These are phyloP conservation scores for Tachystola acroxantha DNA, from an alignment of 2,888 invertebrate species.

Conservation along the genomic window DNA sequence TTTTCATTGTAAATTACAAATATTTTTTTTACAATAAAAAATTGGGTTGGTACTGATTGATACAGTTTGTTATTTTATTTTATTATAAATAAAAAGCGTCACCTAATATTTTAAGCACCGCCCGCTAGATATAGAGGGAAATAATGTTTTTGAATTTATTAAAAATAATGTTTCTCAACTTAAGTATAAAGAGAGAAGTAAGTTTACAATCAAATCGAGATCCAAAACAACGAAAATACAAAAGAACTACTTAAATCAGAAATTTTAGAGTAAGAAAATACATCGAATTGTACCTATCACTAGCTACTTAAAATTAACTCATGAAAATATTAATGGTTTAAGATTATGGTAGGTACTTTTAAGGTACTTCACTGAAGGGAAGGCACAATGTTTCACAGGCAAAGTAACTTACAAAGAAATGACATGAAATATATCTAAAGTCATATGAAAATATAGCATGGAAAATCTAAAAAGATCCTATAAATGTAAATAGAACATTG, in stretches of 20 bases:
- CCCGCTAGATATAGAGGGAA: conserved; percentile 53
- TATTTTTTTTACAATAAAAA: conserved; percentile 30
- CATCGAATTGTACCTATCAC: conserved; percentile 46
- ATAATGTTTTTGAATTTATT: conserved; percentile 10
- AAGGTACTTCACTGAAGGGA: not conserved
- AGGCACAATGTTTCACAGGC: conserved; percentile 4
- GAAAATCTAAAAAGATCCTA: too few species aligned
- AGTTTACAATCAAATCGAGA: conserved; percentile 27
- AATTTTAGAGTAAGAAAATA: conserved; percentile 34
- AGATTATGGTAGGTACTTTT: not conserved
- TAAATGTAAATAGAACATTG: too few species aligned
- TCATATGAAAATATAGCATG: too few species aligned
- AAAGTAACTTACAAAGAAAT: too few species aligned
- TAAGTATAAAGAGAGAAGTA: not conserved
- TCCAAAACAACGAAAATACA: conserved; percentile 29
- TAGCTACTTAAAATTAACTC: conserved; percentile 56
- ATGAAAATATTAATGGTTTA: conserved; percentile 3
- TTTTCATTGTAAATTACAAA: conserved; percentile 21
- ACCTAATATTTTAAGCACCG: conserved; percentile 64
- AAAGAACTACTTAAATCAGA: conserved; percentile 33
- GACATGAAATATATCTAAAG: conserved; percentile 2
- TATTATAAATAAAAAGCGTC: conserved; percentile 34
- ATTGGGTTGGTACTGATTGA: conserved; percentile 50
- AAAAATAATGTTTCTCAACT: not conserved
- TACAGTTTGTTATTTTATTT: conserved; percentile 23